A percentile compares a stretch with the other conserved stretches of the same genome.
These are phyloP conservation scores for Esox masquinongy DNA, from an alignment of 2,797 vertebrate genomes.

Conservation along the genomic window DNA sequence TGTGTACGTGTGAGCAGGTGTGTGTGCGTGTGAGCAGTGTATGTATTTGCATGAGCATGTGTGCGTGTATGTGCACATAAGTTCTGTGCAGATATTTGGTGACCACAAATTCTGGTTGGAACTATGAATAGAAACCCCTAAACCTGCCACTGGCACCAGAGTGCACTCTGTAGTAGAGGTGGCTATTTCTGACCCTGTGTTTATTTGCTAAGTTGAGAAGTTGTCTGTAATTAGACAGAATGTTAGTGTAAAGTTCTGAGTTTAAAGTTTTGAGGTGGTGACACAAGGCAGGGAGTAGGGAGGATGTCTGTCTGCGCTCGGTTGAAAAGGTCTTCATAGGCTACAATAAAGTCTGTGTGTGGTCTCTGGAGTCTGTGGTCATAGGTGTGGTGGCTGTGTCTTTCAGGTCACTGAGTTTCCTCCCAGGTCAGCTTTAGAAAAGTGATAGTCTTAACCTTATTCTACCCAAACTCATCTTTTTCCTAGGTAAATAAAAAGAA, in stretches of 20 bases:
- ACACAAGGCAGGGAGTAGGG: slow-evolving; percentile 63
- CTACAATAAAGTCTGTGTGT: neutral
- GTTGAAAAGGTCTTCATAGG: neutral
- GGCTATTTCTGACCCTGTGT: slow-evolving; percentile 71
- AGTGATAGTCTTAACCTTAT: neutral
- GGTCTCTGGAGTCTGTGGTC: neutral
- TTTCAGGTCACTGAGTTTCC: neutral
- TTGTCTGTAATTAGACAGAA: slow-evolving; percentile 72
- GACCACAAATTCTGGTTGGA: slow-evolving; percentile 63
- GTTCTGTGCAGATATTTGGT: slow-evolving; percentile 4
- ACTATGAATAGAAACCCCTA: slow-evolving; percentile 73
- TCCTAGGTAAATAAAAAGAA: neutral
- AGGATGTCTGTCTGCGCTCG: slow-evolving; percentile 25
- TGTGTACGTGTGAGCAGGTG: neutral
- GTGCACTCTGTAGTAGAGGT: slow-evolving; percentile 61
- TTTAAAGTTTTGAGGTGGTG: slow-evolving; percentile 69
- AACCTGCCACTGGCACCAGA: slow-evolving; percentile 60
- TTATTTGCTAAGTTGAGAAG: slow-evolving; percentile 70
- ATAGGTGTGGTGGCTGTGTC: slow-evolving; percentile 4
- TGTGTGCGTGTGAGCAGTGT: neutral
- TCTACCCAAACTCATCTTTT: neutral
- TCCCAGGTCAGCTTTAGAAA: neutral
- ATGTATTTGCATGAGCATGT: neutral
- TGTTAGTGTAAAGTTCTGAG: slow-evolving; percentile 68
- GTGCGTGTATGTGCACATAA: slow-evolving; percentile 7